Base-by-base conservation (phyloP, 2,888 invertebrate species). In the Cylindroiulus punctatus region DNA sequence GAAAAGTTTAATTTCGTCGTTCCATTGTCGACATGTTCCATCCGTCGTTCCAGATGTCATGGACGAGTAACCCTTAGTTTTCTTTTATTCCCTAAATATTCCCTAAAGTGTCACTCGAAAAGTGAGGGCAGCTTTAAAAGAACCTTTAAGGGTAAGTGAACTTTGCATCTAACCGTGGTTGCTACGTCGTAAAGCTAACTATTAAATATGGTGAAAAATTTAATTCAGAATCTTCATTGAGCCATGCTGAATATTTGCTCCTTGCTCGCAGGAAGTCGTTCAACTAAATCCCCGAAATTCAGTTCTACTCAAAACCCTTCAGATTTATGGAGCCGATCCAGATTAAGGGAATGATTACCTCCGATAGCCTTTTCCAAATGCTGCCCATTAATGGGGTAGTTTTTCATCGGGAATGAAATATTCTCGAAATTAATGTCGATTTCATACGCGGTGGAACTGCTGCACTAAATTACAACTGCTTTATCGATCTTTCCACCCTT, bases 401-500 rank as follows among this genome's bases (percentile, higher is more conserved):
- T 47, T 47, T 47, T 47, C 47, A 47, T 47, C 47, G 47, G 47
- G 47, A 47, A 47, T 47, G 47, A 47, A 47, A 47, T 47, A 47
- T 47, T 47, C 47, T 47, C 47, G 47, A 47, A 47, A 47, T 47
- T 47, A 47, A 47, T 47, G 47, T 47, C 47, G 47, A 47, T 47
- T 47, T 47, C 47, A 47, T 47, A 47, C 47, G 47, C 47, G 17
- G 47, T 17, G 17, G 47, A 47, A 47, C 47, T 47, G 47, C 47
- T 17, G 47, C 17, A 14, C 47, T 47, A 14, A 47, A 47, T 47
- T 47, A 47, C 47, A 47, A 47, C 47, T 47, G 47, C 47, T 47
- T 47, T 47, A 47, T 47, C 47, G 17, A 12, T 14, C 47, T 36
- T 47, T 47, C 47, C 47, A 47, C 47, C 47, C 47, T 47, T 47